Base-by-base conservation (phyloP, 2,113 vertebrate genomes). In the Thermophis baileyi region DNA sequence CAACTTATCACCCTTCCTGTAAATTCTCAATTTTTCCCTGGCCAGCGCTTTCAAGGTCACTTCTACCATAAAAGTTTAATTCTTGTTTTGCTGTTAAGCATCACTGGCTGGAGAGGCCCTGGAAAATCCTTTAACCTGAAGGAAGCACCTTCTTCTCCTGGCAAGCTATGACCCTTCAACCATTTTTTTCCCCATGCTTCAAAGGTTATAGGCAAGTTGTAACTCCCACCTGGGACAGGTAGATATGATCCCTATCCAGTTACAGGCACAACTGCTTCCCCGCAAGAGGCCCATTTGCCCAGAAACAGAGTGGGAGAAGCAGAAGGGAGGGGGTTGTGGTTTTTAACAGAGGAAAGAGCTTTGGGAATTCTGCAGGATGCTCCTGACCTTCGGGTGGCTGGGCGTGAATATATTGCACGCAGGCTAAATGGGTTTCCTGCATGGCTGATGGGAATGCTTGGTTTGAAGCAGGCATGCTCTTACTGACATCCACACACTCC, bases 401-500 rank as follows among this genome's bases (percentile, higher is more conserved):
- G 88, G 91, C 14, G 3, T 27, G 18, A n/a, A 49, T 54, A 40
- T 7, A 20, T 20, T 40, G 87, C 49, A 8, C 6, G 7, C 18
- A 22, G 69, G n/a, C 69, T 35, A 81, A 81, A 40, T 81, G 69
- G 69, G n/a, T 35, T 74, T 74, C n/a, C 16, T 35, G 6, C n/a
- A 49, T 6, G 24, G 24, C 53, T 12, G 90, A 54, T 0, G 0
- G 87, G 30, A 90, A 47, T 49, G 10, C 88, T 63, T 3, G 0
- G 22, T 49, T 10, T 24, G 40, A 44, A 81, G 85, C 0, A 85
- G 0, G 90, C 11, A 93, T 0, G 20, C 25, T 49, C 91, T 92
- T 91, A 44, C 27, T 0, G 0, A 94, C 87, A 94, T 91, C 94
- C 16, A 18, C 89, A 92, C 25, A n/a, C 25, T 89, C 89, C 91